Evolutionary conservation across 2,113 vertebrate genomes (phyloP).

Genomic region (Leucosticte australis): DNA sequence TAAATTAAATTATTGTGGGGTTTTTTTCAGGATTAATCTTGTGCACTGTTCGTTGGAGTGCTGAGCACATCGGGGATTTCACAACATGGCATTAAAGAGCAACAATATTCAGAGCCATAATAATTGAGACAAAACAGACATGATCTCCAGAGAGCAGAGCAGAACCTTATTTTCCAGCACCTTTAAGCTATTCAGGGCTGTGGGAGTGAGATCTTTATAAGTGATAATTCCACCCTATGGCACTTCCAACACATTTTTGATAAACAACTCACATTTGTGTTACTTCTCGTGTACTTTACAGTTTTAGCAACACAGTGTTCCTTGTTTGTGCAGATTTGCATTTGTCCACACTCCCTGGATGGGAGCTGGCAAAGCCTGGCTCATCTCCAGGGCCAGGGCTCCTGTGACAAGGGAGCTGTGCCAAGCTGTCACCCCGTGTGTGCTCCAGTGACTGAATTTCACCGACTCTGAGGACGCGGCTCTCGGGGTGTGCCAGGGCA

Average conservation of each 20-base stretch:
- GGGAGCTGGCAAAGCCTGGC: neutral
- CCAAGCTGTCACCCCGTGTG: neutral
- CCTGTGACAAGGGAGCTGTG: neutral
- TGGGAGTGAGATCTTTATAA: slow-evolving; percentile 29
- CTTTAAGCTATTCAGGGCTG: slow-evolving; percentile 1
- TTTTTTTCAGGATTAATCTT: neutral
- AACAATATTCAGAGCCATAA: slow-evolving; percentile 16
- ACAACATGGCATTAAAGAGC: neutral
- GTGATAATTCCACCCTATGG: slow-evolving; percentile 32
- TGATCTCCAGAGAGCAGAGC: neutral
- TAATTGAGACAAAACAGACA: slow-evolving; percentile 36
- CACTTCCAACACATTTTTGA: slow-evolving; percentile 41
- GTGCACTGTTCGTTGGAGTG: neutral
- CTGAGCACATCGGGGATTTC: neutral
- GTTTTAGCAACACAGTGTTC: neutral
- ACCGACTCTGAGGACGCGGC: neutral
- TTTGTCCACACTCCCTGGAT: neutral
- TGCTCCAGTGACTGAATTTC: neutral
- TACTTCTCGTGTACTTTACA: slow-evolving; percentile 21
- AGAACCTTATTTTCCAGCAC: slow-evolving; percentile 35
- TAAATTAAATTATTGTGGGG: neutral
- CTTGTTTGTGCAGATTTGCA: slow-evolving; percentile 24
- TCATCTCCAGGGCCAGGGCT: neutral
- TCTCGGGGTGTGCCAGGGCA: neutral
- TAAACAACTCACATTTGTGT: slow-evolving; percentile 29